Base-by-base conservation (phyloP, 2,797 vertebrate genomes). In the Schizopygopsis pylzovi region DNA sequence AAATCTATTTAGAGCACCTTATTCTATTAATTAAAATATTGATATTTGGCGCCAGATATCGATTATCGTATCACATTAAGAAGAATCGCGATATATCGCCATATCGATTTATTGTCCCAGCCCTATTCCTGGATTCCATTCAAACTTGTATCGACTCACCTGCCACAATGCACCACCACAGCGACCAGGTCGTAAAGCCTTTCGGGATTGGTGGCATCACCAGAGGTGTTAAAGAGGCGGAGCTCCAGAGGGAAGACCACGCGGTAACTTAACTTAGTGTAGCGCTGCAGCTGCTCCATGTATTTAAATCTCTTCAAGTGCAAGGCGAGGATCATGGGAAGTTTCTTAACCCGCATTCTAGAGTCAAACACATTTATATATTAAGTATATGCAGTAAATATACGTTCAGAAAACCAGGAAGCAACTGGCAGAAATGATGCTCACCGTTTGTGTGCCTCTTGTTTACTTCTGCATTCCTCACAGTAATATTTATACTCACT, bases 401-500 rank as follows among this genome's bases (percentile, higher is more conserved):
- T 6, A 56, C 25, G n/a, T 63, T 49, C 28, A 25, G 56, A 63
- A 39, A 25, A 41, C 2, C 7, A 52, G 15, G 22, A 47, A 63
- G 10, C 5, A 52, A 43, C 41, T 75, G 18, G 52, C 39, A 25
- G 25, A 52, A 47, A 59, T 25, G 1, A 75, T 25, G 15, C 95
- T 76, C 61, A 97, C 97, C 97, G 95, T 94, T 97, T 97, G 92
- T 97, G 97, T 65, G 97, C 97, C 92, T 97, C 97, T 90, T 97
- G 97, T 91, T 97, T 97, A 93, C 97, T 97, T 94, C 97, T 96
- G 91, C 97, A 97, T 7, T 95, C 96, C 90, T 97, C 97, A 92
- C 97, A 97, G 92, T 97, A 97, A 91, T 97, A 97, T 88, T 97
- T 97, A 90, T 97, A 96, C 89, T 97, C 97, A 89, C 97, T 97